Conservation (phyloP, 2,113 vertebrate genomes). For the Pedionomus torquatus region DNA sequence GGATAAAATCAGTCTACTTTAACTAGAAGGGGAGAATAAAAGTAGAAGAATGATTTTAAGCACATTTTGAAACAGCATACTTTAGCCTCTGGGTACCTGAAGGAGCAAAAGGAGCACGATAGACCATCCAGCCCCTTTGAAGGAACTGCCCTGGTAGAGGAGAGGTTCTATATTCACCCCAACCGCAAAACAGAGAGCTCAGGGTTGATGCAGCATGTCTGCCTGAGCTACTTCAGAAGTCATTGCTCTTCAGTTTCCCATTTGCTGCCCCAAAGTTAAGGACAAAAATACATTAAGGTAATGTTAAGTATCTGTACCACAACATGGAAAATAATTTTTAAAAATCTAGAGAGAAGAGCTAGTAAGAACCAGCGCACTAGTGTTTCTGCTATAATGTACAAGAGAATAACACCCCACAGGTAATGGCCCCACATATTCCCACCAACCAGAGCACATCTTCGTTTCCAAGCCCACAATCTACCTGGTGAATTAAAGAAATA, state of each 20-base stretch:
- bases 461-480: background rate
- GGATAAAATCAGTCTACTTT: background rate
- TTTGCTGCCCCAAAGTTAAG: background rate
- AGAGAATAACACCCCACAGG: background rate
- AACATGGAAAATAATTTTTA: background rate
- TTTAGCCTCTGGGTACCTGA: background rate
- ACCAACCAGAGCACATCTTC: background rate
- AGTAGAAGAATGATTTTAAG: background rate
- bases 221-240: background rate
- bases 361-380: background rate
- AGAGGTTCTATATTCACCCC: background rate
- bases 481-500: slow-evolving; percentile 47
- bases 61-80: background rate
- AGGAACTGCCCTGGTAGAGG: background rate
- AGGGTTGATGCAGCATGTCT: background rate
- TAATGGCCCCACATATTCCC: background rate
- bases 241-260: background rate
- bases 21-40: background rate
- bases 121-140: background rate
- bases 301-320: background rate
- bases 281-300: background rate
- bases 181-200: background rate
- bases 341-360: background rate
- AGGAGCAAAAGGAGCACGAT: background rate
- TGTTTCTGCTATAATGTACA: background rate